Evolutionary conservation across 2,113 vertebrate genomes (phyloP).

Genomic region (Ctenomys sociabilis): DNA sequence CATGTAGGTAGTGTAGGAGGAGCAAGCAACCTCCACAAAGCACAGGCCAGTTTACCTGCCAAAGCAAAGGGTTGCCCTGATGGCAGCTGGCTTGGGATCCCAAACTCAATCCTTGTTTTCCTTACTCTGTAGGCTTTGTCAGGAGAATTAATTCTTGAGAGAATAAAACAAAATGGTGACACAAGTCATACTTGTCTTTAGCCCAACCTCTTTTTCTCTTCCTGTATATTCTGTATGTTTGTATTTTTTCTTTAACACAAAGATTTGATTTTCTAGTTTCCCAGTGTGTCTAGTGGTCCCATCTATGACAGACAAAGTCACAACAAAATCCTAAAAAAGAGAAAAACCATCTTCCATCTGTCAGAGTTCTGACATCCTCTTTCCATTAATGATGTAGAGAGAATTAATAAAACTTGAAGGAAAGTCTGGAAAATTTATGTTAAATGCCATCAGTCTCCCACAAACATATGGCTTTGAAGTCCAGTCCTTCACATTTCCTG

Average conservation of each 20-base stretch:
- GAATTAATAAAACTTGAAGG: constrained; percentile 19
- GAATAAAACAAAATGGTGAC: background rate
- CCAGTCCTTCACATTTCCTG: background rate
- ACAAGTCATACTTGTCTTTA: background rate
- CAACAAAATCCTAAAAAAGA: constrained; percentile 49
- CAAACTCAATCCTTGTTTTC: background rate
- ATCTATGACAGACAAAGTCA: constrained; percentile 31
- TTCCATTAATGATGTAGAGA: background rate
- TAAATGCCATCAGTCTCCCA: constrained; percentile 33
- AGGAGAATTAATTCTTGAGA: background rate
- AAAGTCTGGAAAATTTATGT: constrained; percentile 16
- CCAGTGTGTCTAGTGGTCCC: background rate
- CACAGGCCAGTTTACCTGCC: background rate
- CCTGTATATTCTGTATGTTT: background rate
- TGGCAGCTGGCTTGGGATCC: background rate
- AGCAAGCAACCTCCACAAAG: background rate
- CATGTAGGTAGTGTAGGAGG: background rate
- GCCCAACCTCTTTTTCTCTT: background rate
- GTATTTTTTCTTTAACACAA: background rate
- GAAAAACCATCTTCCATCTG: background rate
- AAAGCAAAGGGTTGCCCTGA: background rate
- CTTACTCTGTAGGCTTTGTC: background rate
- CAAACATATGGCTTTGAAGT: background rate
- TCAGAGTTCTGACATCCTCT: background rate
- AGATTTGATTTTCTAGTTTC: background rate